These are phyloP conservation scores for Myrmecobius fasciatus DNA, from an alignment of 2,113 vertebrate genomes.

Conservation along the genomic window DNA sequence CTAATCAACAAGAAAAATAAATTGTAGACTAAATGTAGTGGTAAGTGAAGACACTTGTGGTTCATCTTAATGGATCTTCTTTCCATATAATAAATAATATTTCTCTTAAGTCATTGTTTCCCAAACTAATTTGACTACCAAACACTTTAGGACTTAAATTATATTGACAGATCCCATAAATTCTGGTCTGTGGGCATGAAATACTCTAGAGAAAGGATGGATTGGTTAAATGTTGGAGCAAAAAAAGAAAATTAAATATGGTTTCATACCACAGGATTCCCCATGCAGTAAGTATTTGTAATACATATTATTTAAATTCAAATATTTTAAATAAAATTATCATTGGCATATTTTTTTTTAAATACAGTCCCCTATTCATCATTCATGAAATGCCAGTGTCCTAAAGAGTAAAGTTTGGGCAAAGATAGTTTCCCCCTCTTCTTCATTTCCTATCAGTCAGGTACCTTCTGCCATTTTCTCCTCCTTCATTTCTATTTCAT, in stretches of 20 bases:
- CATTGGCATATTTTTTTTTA: neutral
- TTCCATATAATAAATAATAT: conserved; percentile 20
- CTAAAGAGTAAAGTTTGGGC: neutral
- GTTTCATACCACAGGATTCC: neutral
- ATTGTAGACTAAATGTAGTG: conserved; percentile 1
- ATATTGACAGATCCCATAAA: neutral
- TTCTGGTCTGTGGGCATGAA: neutral
- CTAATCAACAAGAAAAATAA: conserved; percentile 1
- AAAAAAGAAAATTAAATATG: neutral
- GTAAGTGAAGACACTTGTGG: conserved; percentile 14
- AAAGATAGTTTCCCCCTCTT: neutral
- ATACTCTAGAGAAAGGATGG: neutral
- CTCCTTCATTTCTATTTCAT: neutral
- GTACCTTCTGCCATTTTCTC: neutral
- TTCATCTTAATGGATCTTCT: conserved; percentile 30
- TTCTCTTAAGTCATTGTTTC: neutral
- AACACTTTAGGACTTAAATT: neutral
- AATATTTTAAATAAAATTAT: neutral
- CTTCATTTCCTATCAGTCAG: neutral
- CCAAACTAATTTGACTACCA: neutral
- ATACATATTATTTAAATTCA: neutral
- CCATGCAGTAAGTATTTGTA: neutral
- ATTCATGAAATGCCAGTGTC: neutral
- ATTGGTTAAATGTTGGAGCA: neutral
- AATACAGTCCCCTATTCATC: neutral